Evolutionary conservation across 2,113 vertebrate species (phyloP), one percentile per base, ranked within the genome.

Genomic region (Porphyrio hochstetteri): DNA sequence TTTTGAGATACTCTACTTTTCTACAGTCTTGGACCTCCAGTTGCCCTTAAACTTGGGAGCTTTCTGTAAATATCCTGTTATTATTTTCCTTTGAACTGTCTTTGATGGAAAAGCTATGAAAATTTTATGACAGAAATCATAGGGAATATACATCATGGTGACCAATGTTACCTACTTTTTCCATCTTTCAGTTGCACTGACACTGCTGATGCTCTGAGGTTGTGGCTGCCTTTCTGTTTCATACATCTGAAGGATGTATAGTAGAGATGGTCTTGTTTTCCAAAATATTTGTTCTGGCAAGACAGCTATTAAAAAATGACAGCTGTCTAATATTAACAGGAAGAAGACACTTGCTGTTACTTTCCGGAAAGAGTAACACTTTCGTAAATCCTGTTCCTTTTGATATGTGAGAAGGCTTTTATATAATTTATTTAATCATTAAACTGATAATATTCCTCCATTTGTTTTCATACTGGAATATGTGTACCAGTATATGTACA

Each of bases 141-240:
- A 42, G 7, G 11, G 13, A 82, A 77, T 35, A 35, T 8, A 46
- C 16, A 38, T 28, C 9, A 59, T 15, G 57, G 16, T 44, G 36
- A 28, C 14, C 20, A 38, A 23, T 29, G 5, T 40, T 72, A 40
- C 11, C 10, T 69, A 13, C 5, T 72, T 20, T 64, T 80, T 46
- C 29, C 9, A 7, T 68, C 25, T 60, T 68, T 55, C 63, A 59
- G 2, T 52, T 3, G 0, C n/a, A 60, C 6, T 42, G 35, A 46
- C 5, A 9, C 3, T 48, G 5, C 5, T 31, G 20, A 38, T 50
- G 3, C 4, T 59, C n/a, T 31, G 14, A 44, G 6, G 1, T 2
- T 86, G 14, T 11, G 11, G 3, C 3, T 91, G 25, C 11, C 31
- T 68, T 90, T 71, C 28, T 64, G 25, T 36, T 80, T 56, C 16